A percentile compares a stretch with the other conserved stretches of the same genome.
phyloP scores from a whole-genome alignment of 2,888 invertebrate genomes.

The Sylvicola fuscatus region DNA sequence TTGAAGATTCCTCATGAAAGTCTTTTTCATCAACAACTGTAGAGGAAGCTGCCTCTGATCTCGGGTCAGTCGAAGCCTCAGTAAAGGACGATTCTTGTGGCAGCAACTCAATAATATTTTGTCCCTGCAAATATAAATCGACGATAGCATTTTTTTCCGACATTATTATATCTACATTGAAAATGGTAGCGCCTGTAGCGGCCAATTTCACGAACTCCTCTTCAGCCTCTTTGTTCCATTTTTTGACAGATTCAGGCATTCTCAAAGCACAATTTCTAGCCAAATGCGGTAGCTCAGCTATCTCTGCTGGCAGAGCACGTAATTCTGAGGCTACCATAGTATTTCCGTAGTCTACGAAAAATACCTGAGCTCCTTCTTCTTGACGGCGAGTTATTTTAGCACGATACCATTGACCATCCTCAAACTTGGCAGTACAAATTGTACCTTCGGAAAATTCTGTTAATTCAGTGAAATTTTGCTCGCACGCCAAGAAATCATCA shows the following conservation, averaged over 20 bases:
- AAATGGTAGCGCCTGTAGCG: constrained; percentile 46
- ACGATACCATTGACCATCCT: constrained; percentile 44
- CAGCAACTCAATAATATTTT: constrained; percentile 40
- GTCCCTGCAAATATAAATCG: constrained; percentile 34
- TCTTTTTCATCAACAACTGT: no score
- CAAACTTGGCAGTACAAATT: constrained; percentile 41
- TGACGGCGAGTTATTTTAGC: constrained; percentile 33
- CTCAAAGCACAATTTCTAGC: constrained; percentile 39
- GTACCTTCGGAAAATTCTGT: constrained; percentile 28
- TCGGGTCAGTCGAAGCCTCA: no score
- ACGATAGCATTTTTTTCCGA: constrained; percentile 44
- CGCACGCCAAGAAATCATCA: constrained; percentile 32
- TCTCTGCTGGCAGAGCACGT: constrained; percentile 35
- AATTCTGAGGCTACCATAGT: constrained; percentile 34
- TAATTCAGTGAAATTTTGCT: constrained; percentile 31
- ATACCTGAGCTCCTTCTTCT: constrained; percentile 35
- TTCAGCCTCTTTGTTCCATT: constrained; percentile 45
- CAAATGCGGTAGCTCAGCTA: constrained; percentile 34
- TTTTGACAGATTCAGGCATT: constrained; percentile 31
- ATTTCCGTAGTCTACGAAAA: constrained; percentile 50
- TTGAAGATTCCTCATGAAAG: no score
- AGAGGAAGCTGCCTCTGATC: no score
- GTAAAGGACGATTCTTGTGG: constrained; percentile 21
- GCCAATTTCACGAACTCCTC: constrained; percentile 43
- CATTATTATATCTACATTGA: constrained; percentile 42